Conservation (phyloP, 64 coral and sea anemone species). For the Montipora sp. region DNA sequence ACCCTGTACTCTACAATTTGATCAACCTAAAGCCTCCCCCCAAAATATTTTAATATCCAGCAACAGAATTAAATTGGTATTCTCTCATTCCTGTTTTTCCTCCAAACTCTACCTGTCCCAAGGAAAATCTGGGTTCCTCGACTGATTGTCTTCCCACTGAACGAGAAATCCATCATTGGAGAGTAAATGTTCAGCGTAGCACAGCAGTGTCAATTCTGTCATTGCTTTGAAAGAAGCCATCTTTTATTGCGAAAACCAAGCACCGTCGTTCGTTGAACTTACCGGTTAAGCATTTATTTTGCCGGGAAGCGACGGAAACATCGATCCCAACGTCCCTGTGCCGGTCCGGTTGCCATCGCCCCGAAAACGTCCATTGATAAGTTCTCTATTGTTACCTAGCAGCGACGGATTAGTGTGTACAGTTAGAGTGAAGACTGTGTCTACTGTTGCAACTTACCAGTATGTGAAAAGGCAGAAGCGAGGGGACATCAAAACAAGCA, state of each 20-base stretch:
- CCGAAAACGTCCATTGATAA: conserved; percentile 27
- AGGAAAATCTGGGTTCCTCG: conserved; percentile 20
- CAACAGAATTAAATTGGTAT: too few species aligned
- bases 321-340: neutral
- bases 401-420: too few species aligned
- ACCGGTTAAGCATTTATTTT: conserved; percentile 32
- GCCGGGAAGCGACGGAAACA: conserved; percentile 23
- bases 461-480: too few species aligned
- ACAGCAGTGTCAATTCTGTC: conserved; percentile 17
- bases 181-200: conserved; percentile 9
- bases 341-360: neutral
- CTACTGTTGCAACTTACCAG: too few species aligned
- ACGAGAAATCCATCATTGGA: conserved; percentile 20
- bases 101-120: neutral
- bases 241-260: neutral
- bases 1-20: too few species aligned
- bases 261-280: neutral
- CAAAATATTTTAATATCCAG: too few species aligned
- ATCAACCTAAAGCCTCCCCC: too few species aligned
- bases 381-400: conserved; percentile 3
- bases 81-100: too few species aligned
- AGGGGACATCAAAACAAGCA: too few species aligned
- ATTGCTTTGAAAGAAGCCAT: conserved; percentile 38
- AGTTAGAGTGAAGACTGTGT: too few species aligned
- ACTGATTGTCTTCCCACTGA: conserved; percentile 31